These are phyloP conservation scores for Sipha maydis DNA, from an alignment of 2,888 invertebrate genomes.

Conservation along the genomic window DNA sequence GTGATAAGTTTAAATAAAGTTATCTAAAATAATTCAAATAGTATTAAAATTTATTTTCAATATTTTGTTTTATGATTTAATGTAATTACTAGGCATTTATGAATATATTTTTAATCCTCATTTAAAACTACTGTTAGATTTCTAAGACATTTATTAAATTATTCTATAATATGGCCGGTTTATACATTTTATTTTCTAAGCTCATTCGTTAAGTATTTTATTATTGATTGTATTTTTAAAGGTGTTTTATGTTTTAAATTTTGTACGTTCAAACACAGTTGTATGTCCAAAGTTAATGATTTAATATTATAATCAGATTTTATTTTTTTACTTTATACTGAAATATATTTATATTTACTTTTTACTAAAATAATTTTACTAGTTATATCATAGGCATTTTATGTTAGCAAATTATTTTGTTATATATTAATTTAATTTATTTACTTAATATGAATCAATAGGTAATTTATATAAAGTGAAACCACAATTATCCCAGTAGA, in stretches of 20 bases:
- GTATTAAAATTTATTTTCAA: neutral
- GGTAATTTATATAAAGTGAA: neutral
- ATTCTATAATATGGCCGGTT: neutral
- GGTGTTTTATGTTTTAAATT: neutral
- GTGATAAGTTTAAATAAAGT: no score
- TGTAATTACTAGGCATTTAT: neutral
- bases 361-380: neutral
- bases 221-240: neutral
- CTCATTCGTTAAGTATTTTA: neutral
- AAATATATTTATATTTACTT: no score
- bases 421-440: neutral
- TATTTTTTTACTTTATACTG: neutral
- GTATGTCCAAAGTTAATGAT: neutral
- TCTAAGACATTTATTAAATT: neutral
- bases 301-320: neutral
- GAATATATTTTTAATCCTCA: neutral
- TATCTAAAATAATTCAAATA: neutral
- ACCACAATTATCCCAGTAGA: neutral
- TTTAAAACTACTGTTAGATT: no score
- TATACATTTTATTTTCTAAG: neutral
- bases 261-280: neutral
- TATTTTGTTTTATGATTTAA: neutral
- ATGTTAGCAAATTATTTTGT: constrained; percentile 15
- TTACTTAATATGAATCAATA: neutral
- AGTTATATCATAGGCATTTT: neutral